These are phyloP conservation scores for Calephelis nemesis DNA, from an alignment of 1,140 invertebrate genomes.

Conservation along the genomic window DNA sequence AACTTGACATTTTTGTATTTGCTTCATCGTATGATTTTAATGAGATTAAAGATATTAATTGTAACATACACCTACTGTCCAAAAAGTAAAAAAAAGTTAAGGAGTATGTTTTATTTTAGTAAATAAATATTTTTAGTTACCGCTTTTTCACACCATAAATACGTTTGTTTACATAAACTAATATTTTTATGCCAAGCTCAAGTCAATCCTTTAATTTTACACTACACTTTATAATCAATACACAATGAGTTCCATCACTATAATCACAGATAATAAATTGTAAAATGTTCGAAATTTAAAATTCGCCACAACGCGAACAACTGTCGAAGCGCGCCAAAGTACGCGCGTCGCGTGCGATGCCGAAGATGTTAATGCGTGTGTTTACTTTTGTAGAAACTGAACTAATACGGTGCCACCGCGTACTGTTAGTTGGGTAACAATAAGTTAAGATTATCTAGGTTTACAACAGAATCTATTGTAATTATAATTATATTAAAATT, in stretches of 20 bases:
- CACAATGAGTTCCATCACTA: constrained; percentile 18
- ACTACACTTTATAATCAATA: constrained; percentile 17
- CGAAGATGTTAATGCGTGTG: constrained; percentile 53
- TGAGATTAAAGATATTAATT: too few species aligned
- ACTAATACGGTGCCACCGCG: constrained; percentile 48
- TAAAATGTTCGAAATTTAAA: constrained; percentile 38
- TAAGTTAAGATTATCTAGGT: constrained; percentile 26
- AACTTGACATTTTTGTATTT: too few species aligned
- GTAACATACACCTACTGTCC: too few species aligned
- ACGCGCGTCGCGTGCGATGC: constrained; percentile 65
- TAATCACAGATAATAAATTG: constrained; percentile 15
- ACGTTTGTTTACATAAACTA: not conserved
- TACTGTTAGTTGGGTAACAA: constrained; percentile 30
- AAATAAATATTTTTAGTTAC: not conserved
- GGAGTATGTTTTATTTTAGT: not conserved
- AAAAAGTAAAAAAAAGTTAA: too few species aligned
- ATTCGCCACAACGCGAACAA: constrained; percentile 52
- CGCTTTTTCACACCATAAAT: not conserved
- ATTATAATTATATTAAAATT: too few species aligned
- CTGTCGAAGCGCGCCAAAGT: constrained; percentile 46
- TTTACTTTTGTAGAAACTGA: constrained; percentile 44
- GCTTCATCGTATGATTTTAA: too few species aligned
- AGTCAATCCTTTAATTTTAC: constrained; percentile 5
- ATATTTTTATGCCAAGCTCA: constrained; percentile 16
- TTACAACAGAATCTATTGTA: not conserved